phyloP scores from a whole-genome alignment of 2,797 vertebrate species.

The Schizopygopsis malacanthus region DNA sequence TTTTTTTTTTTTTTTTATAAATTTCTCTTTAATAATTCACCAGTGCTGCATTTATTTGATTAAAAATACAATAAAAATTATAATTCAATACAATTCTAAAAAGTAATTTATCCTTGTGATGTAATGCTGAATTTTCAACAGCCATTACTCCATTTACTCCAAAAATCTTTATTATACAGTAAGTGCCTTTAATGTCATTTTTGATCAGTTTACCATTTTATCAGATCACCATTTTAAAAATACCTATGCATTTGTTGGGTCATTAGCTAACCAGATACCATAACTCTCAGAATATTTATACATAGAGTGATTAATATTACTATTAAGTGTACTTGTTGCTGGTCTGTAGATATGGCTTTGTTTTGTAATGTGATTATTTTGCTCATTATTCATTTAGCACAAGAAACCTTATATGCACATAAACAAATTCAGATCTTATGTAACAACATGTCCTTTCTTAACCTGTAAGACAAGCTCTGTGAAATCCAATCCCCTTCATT shows the following conservation, averaged over 20 bases:
- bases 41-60: not conserved
- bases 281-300: not conserved
- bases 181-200: not conserved
- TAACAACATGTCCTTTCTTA: not conserved
- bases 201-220: not conserved
- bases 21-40: not conserved
- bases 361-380: not conserved
- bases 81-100: not conserved
- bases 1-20: not conserved
- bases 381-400: not conserved
- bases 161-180: not conserved
- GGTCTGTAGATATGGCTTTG: not conserved
- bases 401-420: not conserved
- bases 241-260: not conserved
- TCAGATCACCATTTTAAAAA: not conserved
- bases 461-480: slow-evolving; percentile 1
- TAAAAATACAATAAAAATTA: not conserved
- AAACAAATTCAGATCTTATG: slow-evolving; percentile 6
- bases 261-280: not conserved
- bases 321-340: not conserved
- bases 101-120: not conserved
- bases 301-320: not conserved
- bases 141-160: not conserved
- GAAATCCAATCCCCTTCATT: slow-evolving; percentile 30
- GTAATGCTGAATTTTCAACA: not conserved